Conservation (phyloP, 2,113 vertebrate genomes). For the Agapornis roseicollis region DNA sequence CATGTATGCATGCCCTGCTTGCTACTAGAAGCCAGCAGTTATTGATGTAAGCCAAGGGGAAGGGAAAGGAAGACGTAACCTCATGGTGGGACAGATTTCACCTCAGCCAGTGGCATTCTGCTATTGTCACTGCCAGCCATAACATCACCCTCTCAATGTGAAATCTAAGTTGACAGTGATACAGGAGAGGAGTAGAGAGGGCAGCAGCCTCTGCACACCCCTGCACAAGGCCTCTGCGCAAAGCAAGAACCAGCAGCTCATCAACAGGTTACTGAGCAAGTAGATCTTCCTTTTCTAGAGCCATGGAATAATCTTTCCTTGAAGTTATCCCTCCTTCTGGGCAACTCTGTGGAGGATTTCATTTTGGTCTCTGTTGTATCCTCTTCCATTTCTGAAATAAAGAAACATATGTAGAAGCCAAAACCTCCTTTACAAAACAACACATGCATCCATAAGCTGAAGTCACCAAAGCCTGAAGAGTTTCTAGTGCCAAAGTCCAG, state of each 20-base stretch:
- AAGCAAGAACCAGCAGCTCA: neutral
- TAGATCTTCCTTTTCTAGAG: neutral
- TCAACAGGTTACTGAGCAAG: neutral
- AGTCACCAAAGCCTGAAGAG: neutral
- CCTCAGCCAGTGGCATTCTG: slow-evolving; percentile 24
- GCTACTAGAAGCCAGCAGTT: neutral
- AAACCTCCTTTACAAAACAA: neutral
- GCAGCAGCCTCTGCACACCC: neutral
- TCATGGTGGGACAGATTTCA: neutral
- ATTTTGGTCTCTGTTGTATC: neutral
- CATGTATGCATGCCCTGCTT: rapidly evolving
- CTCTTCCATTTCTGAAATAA: neutral
- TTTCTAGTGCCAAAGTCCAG: neutral
- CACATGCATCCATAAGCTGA: neutral
- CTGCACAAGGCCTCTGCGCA: rapidly evolving
- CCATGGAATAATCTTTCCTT: neutral
- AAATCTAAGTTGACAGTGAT: slow-evolving; percentile 32
- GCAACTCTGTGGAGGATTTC: neutral
- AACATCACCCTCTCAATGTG: neutral
- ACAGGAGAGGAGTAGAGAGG: neutral
- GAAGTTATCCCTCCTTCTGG: neutral
- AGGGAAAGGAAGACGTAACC: neutral
- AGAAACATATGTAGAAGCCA: neutral
- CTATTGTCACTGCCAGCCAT: neutral
- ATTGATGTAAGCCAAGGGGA: neutral